phyloP scores from a whole-genome alignment of 2,797 vertebrate species.

The Myotis planiceps region DNA sequence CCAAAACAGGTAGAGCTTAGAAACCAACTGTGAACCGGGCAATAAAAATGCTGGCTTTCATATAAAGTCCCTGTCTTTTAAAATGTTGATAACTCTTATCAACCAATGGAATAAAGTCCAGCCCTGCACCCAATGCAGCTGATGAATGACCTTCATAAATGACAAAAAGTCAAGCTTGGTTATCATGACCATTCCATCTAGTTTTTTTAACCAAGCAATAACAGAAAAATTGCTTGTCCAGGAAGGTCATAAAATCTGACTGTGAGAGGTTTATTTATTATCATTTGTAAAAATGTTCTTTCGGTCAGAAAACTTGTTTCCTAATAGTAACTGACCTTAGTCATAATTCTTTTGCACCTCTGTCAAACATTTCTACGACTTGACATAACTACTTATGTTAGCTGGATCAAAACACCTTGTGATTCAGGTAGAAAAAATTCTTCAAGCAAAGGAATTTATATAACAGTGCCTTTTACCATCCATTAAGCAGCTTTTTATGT shows the following conservation, averaged over 20 bases:
- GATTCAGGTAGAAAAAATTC: slow-evolving; percentile 31
- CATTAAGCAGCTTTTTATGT: slow-evolving; percentile 29
- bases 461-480: background rate
- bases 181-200: background rate
- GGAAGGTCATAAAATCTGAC: slow-evolving; percentile 28
- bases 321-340: slow-evolving; percentile 25
- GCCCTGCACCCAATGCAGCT: background rate
- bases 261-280: background rate
- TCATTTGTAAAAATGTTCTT: slow-evolving; percentile 28
- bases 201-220: background rate
- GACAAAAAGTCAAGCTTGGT: background rate
- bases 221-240: background rate
- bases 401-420: slow-evolving; percentile 13
- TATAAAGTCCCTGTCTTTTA: slow-evolving; percentile 44
- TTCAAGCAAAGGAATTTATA: slow-evolving; percentile 12
- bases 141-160: background rate
- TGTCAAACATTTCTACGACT: slow-evolving; percentile 39
- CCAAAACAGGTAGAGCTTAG: background rate
- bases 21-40: slow-evolving; percentile 2
- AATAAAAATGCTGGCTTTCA: slow-evolving; percentile 44
- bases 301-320: slow-evolving; percentile 11
- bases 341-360: background rate
- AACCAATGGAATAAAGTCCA: slow-evolving; percentile 45
- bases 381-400: background rate
- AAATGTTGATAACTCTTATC: slow-evolving; percentile 52